These are phyloP conservation scores for Podarcis raffonei DNA, from an alignment of 2,113 vertebrate species.

Conservation along the genomic window DNA sequence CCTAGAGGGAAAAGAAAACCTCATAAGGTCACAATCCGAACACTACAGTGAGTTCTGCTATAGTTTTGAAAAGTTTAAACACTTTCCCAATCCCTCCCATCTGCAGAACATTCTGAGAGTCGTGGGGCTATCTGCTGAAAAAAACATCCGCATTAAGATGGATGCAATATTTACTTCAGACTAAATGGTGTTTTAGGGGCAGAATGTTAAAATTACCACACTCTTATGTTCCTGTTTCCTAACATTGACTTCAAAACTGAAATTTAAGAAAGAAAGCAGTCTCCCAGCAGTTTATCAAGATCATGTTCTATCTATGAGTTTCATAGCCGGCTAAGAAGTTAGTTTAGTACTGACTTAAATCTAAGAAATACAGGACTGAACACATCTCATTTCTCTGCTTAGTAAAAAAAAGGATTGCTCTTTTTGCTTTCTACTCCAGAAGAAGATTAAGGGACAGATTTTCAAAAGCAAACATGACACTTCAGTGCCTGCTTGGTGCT, in stretches of 20 bases:
- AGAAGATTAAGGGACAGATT: constrained; percentile 33
- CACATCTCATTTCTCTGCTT: constrained; percentile 3
- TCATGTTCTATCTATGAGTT: not conserved
- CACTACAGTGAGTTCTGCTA: not conserved
- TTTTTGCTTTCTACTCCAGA: constrained; percentile 18
- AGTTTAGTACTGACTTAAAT: not conserved
- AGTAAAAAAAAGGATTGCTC: constrained; percentile 1
- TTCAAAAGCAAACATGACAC: constrained; percentile 40
- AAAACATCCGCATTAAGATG: not conserved
- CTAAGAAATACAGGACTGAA: not conserved
- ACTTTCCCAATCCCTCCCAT: not conserved
- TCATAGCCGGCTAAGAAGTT: not conserved
- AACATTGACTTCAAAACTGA: not conserved
- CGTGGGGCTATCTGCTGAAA: not conserved
- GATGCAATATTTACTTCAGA: not conserved
- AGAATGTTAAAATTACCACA: not conserved
- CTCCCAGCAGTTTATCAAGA: not conserved
- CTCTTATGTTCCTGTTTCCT: not conserved
- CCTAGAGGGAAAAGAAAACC: not conserved
- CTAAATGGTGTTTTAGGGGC: not conserved
- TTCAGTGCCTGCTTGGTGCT: constrained; percentile 29
- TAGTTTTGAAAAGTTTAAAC: not conserved
- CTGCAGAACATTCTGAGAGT: not conserved
- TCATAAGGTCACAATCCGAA: not conserved
- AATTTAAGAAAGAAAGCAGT: not conserved